A percentile compares a stretch with the other conserved stretches of the same genome.
Evolutionary conservation across 2,797 vertebrate genomes (phyloP).

Genomic region (Galaxias olidus): DNA sequence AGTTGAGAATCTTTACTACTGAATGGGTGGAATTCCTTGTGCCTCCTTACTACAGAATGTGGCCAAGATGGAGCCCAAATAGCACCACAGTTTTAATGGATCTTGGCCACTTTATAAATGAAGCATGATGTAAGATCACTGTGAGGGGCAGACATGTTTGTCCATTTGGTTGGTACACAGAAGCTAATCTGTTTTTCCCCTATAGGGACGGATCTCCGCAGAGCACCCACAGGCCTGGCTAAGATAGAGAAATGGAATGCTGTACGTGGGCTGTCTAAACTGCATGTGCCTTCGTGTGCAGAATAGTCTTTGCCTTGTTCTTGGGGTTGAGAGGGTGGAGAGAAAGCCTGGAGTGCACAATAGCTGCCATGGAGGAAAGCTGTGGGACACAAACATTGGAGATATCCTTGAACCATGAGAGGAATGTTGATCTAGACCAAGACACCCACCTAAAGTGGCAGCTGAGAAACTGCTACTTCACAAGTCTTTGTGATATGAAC

Average conservation of each 20-base stretch:
- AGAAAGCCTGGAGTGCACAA: constrained; percentile 61
- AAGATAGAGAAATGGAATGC: constrained; percentile 70
- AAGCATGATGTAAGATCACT: constrained; percentile 16
- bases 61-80: constrained; percentile 35
- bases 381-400: constrained; percentile 77
- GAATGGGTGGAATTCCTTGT: constrained; percentile 27
- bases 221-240: constrained; percentile 62
- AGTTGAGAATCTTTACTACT: constrained; percentile 20
- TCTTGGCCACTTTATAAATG: constrained; percentile 47
- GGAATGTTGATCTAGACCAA: constrained; percentile 71
- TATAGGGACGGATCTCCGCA: constrained; percentile 38
- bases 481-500: constrained; percentile 14
- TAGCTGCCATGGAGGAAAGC: constrained; percentile 64
- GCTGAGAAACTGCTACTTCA: constrained; percentile 49
- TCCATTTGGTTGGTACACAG: constrained; percentile 56
- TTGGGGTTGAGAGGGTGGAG: constrained; percentile 44
- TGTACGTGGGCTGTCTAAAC: constrained; percentile 61
- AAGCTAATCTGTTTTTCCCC: constrained; percentile 53
- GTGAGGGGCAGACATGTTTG: constrained; percentile 46
- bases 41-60: constrained; percentile 10
- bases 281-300: constrained; percentile 55
- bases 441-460: constrained; percentile 64
- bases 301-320: constrained; percentile 73
- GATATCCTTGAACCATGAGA: constrained; percentile 67
- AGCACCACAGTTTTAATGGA: constrained; percentile 40